Percentiles rank a stretch among this genome's conserved stretches.
Conservation (phyloP, 2,888 invertebrate genomes). For the Microctonus aethiopoides region DNA sequence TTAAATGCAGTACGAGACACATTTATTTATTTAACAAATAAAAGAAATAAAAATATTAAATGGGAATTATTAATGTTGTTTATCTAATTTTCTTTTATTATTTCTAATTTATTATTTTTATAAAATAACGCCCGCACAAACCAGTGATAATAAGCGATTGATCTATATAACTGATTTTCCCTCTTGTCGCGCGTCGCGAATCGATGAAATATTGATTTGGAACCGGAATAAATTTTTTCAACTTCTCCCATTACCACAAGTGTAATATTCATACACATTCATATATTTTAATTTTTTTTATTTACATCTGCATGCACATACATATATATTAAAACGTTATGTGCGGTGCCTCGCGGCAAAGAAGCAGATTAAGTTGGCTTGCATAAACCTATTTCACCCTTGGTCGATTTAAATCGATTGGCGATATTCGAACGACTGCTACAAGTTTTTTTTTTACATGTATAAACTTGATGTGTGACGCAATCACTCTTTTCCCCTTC, state of each 20-base stretch:
- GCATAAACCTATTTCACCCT: slow-evolving; percentile 51
- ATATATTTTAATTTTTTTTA: no score
- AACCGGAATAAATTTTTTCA: slow-evolving; percentile 42
- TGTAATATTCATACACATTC: slow-evolving; percentile 21
- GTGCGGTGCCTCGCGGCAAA: slow-evolving; percentile 18
- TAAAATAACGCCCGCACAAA: slow-evolving; percentile 14
- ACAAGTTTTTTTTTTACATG: neutral
- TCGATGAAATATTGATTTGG: slow-evolving; percentile 43
- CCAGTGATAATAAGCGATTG: slow-evolving; percentile 29
- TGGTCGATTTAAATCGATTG: slow-evolving; percentile 48
- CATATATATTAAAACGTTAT: neutral
- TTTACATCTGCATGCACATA: neutral
- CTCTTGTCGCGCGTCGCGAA: slow-evolving; percentile 14
- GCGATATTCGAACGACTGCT: slow-evolving; percentile 36
- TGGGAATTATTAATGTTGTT: no score
- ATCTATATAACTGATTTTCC: slow-evolving; percentile 29
- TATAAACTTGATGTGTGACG: slow-evolving; percentile 36
- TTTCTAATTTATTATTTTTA: neutral
- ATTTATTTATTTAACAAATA: no score
- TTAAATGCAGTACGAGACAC: no score
- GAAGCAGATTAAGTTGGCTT: slow-evolving; percentile 32
- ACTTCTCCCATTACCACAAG: slow-evolving; percentile 31
- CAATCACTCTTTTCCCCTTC: neutral
- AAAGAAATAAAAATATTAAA: no score
- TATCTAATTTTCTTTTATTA: neutral